Conservation (phyloP, 2,888 invertebrate genomes). For the Callyntrura sp. region DNA sequence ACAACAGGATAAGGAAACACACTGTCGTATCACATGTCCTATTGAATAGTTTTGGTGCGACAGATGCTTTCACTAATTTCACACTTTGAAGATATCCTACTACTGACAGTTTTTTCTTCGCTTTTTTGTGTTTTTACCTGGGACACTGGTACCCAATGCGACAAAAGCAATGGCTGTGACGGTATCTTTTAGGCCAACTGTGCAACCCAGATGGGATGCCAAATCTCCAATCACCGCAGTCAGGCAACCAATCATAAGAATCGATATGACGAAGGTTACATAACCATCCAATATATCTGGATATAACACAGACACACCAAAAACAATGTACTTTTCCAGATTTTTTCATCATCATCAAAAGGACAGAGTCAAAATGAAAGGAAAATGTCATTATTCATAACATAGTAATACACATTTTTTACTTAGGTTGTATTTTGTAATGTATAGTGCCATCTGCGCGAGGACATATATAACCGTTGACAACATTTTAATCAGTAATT, state of each 20-base stretch:
- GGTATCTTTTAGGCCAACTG: conserved; percentile 87
- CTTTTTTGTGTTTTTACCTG: conserved; percentile 86
- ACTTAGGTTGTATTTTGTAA: too few relatives aligned
- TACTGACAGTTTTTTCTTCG: neutral
- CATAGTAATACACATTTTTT: too few relatives aligned
- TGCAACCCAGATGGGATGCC: conserved; percentile 88
- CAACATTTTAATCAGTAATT: too few relatives aligned
- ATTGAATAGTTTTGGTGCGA: too few relatives aligned
- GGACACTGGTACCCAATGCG: conserved; percentile 88
- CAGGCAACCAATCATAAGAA: conserved; percentile 87
- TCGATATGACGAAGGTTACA: conserved; percentile 87
- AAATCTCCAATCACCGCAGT: conserved; percentile 89
- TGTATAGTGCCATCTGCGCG: too few relatives aligned
- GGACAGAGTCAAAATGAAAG: too few relatives aligned
- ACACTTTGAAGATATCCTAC: neutral
- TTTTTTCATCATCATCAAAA: too few relatives aligned
- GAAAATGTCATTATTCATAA: too few relatives aligned
- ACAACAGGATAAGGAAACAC: conserved; percentile 19
- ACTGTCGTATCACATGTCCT: conserved; percentile 18
- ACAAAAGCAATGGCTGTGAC: conserved; percentile 89
- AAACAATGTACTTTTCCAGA: conserved; percentile 35
- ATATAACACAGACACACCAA: conserved; percentile 45
- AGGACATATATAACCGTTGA: too few relatives aligned
- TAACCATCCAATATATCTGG: conserved; percentile 87
- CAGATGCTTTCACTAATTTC: conserved; percentile 21